Conservation (phyloP, 2,113 vertebrate genomes). For the Petrocephalus microphthalmus region DNA sequence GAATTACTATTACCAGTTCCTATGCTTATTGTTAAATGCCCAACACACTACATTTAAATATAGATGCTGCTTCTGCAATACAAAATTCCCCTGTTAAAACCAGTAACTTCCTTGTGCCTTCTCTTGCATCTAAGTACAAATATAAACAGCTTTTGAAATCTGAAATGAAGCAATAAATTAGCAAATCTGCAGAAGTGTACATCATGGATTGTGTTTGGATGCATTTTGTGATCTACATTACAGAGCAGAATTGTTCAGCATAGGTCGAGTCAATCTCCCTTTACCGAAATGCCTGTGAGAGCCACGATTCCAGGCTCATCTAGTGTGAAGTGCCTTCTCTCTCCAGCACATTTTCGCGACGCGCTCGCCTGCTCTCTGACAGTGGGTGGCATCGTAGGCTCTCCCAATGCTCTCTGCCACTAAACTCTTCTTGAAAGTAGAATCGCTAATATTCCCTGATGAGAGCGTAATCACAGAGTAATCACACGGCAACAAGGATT, state of each 20-base stretch:
- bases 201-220: background rate
- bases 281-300: background rate
- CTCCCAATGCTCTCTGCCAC: background rate
- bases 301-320: background rate
- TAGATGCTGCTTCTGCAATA: background rate
- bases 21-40: background rate
- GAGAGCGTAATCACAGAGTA: background rate
- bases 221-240: background rate
- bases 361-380: background rate
- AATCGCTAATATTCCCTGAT: slow-evolving; percentile 1
- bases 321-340: background rate
- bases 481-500: background rate
- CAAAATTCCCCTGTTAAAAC: background rate
- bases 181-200: background rate
- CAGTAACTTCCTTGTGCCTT: background rate
- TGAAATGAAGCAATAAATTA: background rate
- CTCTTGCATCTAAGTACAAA: background rate
- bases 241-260: background rate
- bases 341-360: background rate
- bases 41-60: background rate
- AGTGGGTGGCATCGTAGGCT: background rate
- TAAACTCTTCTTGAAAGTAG: slow-evolving; percentile 8
- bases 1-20: background rate
- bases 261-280: background rate
- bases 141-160: background rate